Conservation (phyloP, 2,888 invertebrate species). For the Volucella zonaria region DNA sequence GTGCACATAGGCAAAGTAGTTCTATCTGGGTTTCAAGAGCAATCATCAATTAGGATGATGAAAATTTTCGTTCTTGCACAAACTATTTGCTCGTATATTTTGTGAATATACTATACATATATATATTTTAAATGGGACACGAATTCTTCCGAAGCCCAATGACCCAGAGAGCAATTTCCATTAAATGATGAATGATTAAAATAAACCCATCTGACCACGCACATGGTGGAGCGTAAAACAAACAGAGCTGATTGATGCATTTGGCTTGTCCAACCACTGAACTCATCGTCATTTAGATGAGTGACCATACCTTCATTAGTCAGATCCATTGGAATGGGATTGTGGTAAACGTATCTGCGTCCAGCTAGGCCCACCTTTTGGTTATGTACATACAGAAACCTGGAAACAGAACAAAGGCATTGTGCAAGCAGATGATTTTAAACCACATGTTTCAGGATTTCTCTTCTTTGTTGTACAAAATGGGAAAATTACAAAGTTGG, state of each 20-base stretch:
- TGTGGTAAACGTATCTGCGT: conserved; percentile 21
- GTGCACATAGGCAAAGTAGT: too few relatives aligned
- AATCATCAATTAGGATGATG: too few relatives aligned
- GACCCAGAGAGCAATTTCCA: too few relatives aligned
- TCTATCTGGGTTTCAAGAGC: too few relatives aligned
- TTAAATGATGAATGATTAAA: conserved; percentile 56
- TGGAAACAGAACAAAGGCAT: conserved; percentile 39
- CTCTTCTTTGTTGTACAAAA: conserved; percentile 10
- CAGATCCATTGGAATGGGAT: conserved; percentile 28
- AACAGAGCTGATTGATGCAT: conserved; percentile 67
- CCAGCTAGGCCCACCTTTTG: not conserved
- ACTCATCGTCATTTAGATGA: conserved; percentile 41
- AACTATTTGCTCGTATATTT: too few relatives aligned
- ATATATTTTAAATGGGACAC: too few relatives aligned
- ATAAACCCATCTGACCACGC: conserved; percentile 27
- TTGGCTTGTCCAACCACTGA: conserved; percentile 55
- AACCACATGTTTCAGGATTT: not conserved
- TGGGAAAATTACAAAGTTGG: too few relatives aligned
- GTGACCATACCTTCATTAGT: conserved; percentile 64
- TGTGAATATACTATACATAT: too few relatives aligned
- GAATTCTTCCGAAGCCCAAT: too few relatives aligned
- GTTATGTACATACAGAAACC: not conserved
- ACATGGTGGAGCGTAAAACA: conserved; percentile 64
- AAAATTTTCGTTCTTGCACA: too few relatives aligned
- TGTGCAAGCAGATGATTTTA: conserved; percentile 36